Evolutionary conservation across 1,140 invertebrate genomes (phyloP).

Genomic region (Psilanteris sp.): DNA sequence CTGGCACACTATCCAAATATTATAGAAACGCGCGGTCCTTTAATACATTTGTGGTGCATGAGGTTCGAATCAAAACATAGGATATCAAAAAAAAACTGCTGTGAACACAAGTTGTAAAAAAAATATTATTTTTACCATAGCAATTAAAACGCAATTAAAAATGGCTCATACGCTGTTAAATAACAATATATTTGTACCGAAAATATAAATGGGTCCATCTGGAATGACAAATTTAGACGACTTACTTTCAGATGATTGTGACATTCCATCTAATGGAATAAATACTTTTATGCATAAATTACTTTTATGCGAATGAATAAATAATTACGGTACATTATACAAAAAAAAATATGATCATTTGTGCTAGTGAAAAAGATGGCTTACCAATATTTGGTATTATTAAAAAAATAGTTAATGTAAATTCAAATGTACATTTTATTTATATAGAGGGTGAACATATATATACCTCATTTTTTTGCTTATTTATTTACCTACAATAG

Average conservation of each 20-base stretch:
- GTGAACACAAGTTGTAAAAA: no score
- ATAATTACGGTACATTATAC: background rate
- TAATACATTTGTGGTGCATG: no score
- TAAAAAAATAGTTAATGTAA: background rate
- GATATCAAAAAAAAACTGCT: no score
- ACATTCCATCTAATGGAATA: background rate
- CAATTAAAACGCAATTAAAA: no score
- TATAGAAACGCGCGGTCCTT: no score
- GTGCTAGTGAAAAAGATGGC: background rate
- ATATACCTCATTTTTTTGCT: background rate
- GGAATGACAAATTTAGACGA: background rate
- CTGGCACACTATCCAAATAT: no score
- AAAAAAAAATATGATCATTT: background rate
- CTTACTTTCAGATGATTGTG: background rate
- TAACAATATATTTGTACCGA: background rate
- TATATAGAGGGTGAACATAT: background rate
- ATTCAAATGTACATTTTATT: background rate
- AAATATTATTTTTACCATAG: no score
- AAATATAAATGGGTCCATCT: background rate
- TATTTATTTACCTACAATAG: background rate
- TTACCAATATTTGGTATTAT: background rate
- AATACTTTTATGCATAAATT: no score
- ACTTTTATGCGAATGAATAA: background rate
- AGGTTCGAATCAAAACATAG: no score
- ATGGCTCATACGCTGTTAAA: no score